Evolutionary conservation across 2,113 vertebrate species (phyloP), one percentile per base, ranked within the genome.

Genomic region (Mirounga angustirostris): DNA sequence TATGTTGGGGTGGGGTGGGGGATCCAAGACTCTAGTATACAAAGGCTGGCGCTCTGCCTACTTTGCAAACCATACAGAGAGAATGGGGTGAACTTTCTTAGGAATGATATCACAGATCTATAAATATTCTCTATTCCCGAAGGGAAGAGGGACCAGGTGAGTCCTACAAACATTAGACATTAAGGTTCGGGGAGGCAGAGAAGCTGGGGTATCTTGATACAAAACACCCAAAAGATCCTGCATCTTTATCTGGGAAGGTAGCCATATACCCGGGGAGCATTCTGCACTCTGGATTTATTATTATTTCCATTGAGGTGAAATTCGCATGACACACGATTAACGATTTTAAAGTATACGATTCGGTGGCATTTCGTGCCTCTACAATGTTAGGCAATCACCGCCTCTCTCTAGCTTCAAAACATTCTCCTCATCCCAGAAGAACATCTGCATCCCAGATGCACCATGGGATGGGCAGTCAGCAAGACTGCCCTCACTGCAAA

Each of bases 1-100:
- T 19, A 13, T 13, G 1, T 24, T 36, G 3, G n/a, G n/a, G n/a
- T 3, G 0, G 0, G 36, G 36, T 5, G 33, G 9, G 28, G 56
- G 33, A 33, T 19, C 28, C 28, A 59, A 52, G 40, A n/a, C 30
- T 19, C 54, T 5, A 16, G 13, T 16, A 5, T 24, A 33, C 26
- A 19, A 11, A 52, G 91, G 15, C 56, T 56, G n/a, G n/a, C 26
- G 26, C 24, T 89, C 56, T 40, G 43, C 65, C 36, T 19, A 33
- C 24, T 73, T 33, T 16, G 46, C 65, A 74, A 65, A 40, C 4
- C 6, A 63, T 74, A 43, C 14, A 43, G 43, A 28, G 36, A 26
- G 46, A 52, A 79, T 5, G 24, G 5, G n/a, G 46, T 63, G 15
- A 58, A 4, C 59, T 33, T 80, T 18, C 61, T 58, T 4, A n/a